Percentiles rank a stretch among this genome's conserved stretches.
Evolutionary conservation across 2,113 vertebrate genomes (phyloP).

Genomic region (Hippocampus abdominalis): DNA sequence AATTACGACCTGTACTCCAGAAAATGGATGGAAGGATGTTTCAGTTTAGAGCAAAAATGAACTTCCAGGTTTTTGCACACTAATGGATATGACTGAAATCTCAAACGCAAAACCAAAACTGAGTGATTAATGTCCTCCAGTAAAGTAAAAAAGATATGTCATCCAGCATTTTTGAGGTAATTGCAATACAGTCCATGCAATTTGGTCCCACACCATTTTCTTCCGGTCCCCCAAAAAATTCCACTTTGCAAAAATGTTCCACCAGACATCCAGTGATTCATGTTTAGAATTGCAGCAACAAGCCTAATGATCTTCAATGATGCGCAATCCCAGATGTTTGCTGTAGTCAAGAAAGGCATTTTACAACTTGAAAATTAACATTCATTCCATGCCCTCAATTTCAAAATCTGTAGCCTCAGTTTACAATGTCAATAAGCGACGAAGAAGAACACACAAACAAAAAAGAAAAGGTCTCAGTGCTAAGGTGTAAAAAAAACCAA

Average conservation of each 20-base stretch:
- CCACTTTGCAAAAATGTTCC: not conserved
- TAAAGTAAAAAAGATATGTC: not conserved
- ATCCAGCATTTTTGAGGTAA: not conserved
- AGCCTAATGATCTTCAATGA: not conserved
- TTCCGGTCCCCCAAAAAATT: not conserved
- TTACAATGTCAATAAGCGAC: no score
- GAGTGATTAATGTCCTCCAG: not conserved
- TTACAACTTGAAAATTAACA: not conserved
- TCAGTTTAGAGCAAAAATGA: not conserved
- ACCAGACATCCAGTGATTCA: not conserved
- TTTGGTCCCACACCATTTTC: not conserved
- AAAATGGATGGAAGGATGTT: not conserved
- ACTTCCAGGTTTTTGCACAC: not conserved
- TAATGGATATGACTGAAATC: not conserved
- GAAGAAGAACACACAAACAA: no score
- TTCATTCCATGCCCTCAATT: no score
- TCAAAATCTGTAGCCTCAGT: no score
- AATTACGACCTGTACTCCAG: not conserved
- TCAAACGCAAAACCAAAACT: not conserved
- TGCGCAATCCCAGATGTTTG: not conserved
- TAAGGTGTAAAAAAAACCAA: no score
- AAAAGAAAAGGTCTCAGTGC: no score
- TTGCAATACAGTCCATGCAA: not conserved
- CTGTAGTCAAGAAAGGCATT: not conserved
- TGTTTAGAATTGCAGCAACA: not conserved